These are phyloP conservation scores for Entomobrya proxima DNA, from an alignment of 2,888 invertebrate species.

Conservation along the genomic window DNA sequence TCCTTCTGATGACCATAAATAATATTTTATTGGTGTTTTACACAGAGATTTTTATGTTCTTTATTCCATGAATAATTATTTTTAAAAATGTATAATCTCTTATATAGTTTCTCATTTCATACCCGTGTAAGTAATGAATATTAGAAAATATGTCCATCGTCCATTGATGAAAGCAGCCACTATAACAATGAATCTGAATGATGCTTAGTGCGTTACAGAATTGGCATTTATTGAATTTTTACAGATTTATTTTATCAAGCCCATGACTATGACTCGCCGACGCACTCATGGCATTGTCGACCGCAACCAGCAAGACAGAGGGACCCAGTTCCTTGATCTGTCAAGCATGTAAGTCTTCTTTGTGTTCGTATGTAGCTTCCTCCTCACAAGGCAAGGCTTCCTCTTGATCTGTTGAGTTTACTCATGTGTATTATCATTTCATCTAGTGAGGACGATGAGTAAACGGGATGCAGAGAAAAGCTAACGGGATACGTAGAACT, in stretches of 20 bases:
- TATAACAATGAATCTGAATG: neutral
- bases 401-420: slow-evolving; percentile 59
- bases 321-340: slow-evolving; percentile 61
- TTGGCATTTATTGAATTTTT: slow-evolving; percentile 63
- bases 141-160: too few relatives aligned
- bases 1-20: too few relatives aligned
- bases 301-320: slow-evolving; percentile 39
- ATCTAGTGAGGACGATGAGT: neutral
- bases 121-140: too few relatives aligned
- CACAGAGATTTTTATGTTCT: too few relatives aligned
- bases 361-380: slow-evolving; percentile 52
- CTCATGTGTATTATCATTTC: slow-evolving; percentile 66
- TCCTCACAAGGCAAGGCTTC: slow-evolving; percentile 39
- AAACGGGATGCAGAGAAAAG: neutral
- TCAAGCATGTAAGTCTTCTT: slow-evolving; percentile 66
- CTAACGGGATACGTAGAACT: neutral
- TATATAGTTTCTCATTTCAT: too few relatives aligned
- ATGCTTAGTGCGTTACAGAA: slow-evolving; percentile 7
- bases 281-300: slow-evolving; percentile 45
- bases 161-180: neutral
- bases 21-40: too few relatives aligned
- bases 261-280: slow-evolving; percentile 55
- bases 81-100: too few relatives aligned
- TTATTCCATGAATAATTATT: too few relatives aligned
- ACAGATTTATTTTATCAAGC: slow-evolving; percentile 61